Conservation (phyloP, 2,797 vertebrate genomes). For the Otus scops region DNA sequence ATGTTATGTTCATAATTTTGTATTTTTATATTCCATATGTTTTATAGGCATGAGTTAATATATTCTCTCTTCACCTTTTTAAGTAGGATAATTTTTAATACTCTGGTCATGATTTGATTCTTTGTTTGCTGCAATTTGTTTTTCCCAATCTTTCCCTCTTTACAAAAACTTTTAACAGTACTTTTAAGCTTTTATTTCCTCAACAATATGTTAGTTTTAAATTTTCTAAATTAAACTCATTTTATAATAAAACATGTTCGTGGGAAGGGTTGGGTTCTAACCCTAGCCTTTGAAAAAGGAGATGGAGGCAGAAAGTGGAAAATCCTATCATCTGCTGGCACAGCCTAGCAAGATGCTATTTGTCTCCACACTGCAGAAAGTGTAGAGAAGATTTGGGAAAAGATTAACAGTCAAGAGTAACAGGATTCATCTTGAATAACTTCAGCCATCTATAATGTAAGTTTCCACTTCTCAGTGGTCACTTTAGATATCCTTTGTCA, state of each 20-base stretch:
- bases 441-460: neutral
- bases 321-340: neutral
- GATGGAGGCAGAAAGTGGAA: neutral
- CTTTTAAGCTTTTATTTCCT: neutral
- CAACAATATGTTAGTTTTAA: neutral
- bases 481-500: neutral
- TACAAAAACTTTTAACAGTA: neutral
- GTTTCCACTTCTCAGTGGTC: neutral
- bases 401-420: neutral
- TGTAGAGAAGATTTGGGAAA: neutral
- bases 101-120: neutral
- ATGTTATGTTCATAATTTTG: neutral
- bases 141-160: neutral
- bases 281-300: neutral
- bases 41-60: neutral
- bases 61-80: neutral
- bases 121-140: rapidly evolving
- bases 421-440: neutral
- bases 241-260: neutral
- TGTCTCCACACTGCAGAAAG: neutral
- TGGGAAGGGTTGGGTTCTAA: neutral
- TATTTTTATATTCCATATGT: neutral
- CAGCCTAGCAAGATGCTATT: neutral
- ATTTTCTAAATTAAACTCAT: neutral
- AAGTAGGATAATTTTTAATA: neutral